Percentiles rank a stretch among this genome's conserved stretches.
Conservation (phyloP, 2,888 invertebrate species). For the Epirrhoe tristata region DNA sequence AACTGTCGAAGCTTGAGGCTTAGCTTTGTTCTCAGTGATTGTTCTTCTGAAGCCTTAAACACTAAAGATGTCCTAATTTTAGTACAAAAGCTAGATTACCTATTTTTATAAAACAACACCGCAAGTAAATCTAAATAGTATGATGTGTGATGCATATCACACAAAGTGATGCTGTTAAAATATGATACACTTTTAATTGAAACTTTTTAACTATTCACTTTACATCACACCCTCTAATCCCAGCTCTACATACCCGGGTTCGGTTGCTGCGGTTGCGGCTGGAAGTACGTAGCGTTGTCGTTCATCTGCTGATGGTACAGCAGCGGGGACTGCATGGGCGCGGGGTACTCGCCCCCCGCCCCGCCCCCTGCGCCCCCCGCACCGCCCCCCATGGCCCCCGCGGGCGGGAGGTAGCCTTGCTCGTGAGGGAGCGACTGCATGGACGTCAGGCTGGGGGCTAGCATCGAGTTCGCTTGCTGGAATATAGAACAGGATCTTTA, state of each 20-base stretch:
- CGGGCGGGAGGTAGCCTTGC: slow-evolving; percentile 58
- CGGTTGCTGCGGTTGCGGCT: slow-evolving; percentile 50
- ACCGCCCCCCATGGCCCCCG: slow-evolving; percentile 24
- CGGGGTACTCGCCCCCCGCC: slow-evolving; percentile 50
- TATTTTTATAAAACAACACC: too few species aligned
- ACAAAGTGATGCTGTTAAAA: too few species aligned
- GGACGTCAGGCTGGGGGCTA: slow-evolving; percentile 23
- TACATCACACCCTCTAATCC: too few species aligned
- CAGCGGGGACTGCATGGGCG: slow-evolving; percentile 57
- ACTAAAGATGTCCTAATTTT: too few species aligned
- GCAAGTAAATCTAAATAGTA: too few species aligned
- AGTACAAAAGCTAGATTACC: too few species aligned
- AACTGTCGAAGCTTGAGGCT: too few species aligned
- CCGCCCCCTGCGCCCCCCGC: slow-evolving; percentile 36
- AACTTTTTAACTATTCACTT: too few species aligned
- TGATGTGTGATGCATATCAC: too few species aligned
- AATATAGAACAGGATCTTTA: not conserved
- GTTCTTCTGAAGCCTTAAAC: too few species aligned
- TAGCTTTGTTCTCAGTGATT: too few species aligned
- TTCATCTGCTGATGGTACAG: slow-evolving; percentile 60
- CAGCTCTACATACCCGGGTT: slow-evolving; percentile 47
- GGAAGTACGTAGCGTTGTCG: slow-evolving; percentile 64
- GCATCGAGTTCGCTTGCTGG: slow-evolving; percentile 23
- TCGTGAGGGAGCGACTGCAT: slow-evolving; percentile 22
- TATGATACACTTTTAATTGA: too few species aligned